Conservation (phyloP, 2,888 invertebrate species). For the Lasioglossum figueresi region DNA sequence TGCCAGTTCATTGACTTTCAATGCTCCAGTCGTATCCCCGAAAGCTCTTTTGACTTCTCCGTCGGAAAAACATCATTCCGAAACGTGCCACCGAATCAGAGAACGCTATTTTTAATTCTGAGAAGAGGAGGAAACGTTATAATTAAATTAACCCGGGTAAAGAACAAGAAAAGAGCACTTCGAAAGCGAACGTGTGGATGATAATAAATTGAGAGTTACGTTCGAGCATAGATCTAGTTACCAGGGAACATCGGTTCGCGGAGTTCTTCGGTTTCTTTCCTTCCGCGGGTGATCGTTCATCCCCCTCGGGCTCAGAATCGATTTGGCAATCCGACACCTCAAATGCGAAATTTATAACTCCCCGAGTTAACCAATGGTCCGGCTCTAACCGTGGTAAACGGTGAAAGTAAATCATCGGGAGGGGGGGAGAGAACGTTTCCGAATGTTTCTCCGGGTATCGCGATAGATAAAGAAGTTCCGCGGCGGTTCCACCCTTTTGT, state of each 20-base stretch:
- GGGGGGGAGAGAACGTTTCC: constrained; percentile 1
- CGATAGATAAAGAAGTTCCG: constrained; percentile 51
- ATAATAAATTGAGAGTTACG: neutral
- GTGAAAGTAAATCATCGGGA: constrained; percentile 42
- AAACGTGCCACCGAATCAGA: neutral
- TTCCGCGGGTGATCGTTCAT: constrained; percentile 24
- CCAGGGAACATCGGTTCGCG: constrained; percentile 17
- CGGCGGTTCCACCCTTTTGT: constrained; percentile 29
- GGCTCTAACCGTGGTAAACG: constrained; percentile 24
- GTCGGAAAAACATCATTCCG: neutral
- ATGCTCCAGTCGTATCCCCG: neutral
- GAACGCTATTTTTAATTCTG: neutral
- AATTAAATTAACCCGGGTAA: neutral
- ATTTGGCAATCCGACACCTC: constrained; percentile 21
- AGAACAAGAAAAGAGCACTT: neutral
- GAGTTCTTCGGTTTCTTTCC: constrained; percentile 34
- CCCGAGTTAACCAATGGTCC: constrained; percentile 14
- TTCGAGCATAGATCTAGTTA: constrained; percentile 17
- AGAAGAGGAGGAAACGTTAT: neutral
- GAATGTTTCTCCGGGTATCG: constrained; percentile 44
- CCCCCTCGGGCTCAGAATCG: constrained; percentile 11
- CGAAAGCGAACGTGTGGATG: neutral
- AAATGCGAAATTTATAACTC: constrained; percentile 47
- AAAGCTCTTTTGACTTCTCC: neutral
- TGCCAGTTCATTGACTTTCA: neutral